Percentiles rank a stretch among this genome's conserved stretches.
phyloP scores from a whole-genome alignment of 1,140 invertebrate species.

The Anastrepha obliqua region DNA sequence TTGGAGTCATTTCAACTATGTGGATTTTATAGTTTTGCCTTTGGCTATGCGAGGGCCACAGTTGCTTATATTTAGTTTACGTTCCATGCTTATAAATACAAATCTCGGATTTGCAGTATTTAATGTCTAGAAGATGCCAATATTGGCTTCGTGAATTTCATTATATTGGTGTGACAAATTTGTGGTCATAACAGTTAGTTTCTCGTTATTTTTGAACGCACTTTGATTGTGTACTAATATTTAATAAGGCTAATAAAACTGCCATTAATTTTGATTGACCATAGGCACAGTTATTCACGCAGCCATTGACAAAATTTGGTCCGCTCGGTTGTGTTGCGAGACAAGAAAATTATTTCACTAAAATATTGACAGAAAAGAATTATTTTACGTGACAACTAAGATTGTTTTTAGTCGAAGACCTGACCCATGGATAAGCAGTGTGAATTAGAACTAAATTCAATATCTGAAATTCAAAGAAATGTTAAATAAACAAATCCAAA shows the following conservation, averaged over 20 bases:
- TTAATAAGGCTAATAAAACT: not conserved
- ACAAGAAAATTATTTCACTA: no score
- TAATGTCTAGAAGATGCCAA: not conserved
- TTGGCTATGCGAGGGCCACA: not conserved
- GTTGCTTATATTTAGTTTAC: not conserved
- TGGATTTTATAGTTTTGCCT: slow-evolving; percentile 13
- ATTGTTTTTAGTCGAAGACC: no score
- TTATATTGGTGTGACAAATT: slow-evolving; percentile 31
- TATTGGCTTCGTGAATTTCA: not conserved
- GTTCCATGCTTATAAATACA: slow-evolving; percentile 34
- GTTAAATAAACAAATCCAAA: no score
- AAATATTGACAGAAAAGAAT: no score
- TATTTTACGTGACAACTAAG: no score
- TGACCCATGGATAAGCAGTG: no score
- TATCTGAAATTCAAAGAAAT: no score
- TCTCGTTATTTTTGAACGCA: not conserved
- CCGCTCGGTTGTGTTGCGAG: no score
- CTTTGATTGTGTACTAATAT: not conserved
- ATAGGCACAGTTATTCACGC: not conserved
- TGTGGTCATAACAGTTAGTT: slow-evolving; percentile 30
- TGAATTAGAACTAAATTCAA: no score
- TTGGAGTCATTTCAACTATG: not conserved
- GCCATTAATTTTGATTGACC: not conserved
- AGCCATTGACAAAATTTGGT: no score
- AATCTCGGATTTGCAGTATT: slow-evolving; percentile 11